phyloP scores from a whole-genome alignment of 35 echinoderm and acorn worm species.

The Ophioderma brevispina region DNA sequence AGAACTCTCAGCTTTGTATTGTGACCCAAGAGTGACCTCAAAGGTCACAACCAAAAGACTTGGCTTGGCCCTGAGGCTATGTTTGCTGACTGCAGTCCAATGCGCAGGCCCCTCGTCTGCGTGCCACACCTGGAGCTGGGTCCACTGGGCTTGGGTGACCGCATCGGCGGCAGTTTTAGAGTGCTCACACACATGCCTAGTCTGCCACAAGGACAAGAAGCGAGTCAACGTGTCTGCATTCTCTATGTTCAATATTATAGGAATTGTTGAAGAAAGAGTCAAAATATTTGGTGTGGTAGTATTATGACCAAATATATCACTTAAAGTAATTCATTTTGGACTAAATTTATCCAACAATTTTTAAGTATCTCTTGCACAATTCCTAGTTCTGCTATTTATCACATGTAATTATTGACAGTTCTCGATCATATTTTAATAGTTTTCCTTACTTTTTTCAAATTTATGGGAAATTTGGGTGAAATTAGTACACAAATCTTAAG shows the following conservation, averaged over 20 bases:
- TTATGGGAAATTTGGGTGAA: no score
- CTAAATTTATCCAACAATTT: no score
- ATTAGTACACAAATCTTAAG: no score
- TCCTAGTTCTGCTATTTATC: no score
- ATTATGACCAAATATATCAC: no score
- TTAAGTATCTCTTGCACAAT: no score
- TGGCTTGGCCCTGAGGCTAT: background rate
- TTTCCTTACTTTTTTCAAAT: no score
- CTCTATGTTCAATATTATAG: background rate
- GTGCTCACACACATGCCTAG: background rate
- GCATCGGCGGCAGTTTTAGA: background rate
- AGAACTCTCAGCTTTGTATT: background rate
- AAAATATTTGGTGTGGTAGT: no score
- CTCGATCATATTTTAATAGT: no score
- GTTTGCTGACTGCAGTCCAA: background rate
- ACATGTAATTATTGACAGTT: no score
- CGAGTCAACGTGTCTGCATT: background rate
- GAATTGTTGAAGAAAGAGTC: no score
- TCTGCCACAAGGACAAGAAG: background rate
- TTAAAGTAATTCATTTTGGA: no score
- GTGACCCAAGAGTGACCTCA: background rate
- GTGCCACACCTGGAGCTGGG: background rate
- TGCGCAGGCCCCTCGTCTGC: background rate
- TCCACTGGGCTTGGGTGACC: background rate
- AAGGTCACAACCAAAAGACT: constrained; percentile 5